phyloP scores from a whole-genome alignment of 2,888 invertebrate genomes.

The Seladonia tumulorum region DNA sequence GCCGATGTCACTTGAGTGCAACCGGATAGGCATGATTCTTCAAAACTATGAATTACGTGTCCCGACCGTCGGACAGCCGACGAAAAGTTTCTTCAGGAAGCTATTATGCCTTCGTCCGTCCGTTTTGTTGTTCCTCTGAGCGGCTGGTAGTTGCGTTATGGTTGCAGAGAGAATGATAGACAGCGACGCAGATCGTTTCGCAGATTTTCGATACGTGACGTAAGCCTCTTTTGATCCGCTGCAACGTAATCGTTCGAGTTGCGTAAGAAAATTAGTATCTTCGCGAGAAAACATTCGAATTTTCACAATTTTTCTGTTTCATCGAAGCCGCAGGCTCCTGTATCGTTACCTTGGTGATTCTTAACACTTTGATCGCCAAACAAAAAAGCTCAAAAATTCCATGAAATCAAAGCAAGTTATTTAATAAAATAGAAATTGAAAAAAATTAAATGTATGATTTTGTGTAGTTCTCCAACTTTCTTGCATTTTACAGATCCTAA shows the following conservation, averaged over 20 bases:
- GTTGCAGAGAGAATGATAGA: not conserved
- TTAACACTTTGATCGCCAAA: too few relatives aligned
- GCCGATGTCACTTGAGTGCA: not conserved
- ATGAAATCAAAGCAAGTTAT: too few relatives aligned
- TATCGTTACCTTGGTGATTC: not conserved
- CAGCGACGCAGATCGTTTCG: not conserved
- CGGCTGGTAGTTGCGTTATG: constrained; percentile 5
- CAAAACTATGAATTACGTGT: constrained; percentile 9
- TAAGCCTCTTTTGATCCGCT: not conserved
- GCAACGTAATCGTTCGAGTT: not conserved
- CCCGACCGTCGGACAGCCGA: not conserved
- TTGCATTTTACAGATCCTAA: too few relatives aligned
- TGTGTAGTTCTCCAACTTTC: too few relatives aligned
- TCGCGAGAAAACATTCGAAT: not conserved
- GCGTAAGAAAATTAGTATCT: not conserved
- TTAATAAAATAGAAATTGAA: too few relatives aligned
- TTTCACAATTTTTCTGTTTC: not conserved
- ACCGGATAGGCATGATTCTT: constrained; percentile 7
- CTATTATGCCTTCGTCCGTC: constrained; percentile 26
- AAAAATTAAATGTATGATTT: too few relatives aligned
- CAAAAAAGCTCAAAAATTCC: too few relatives aligned
- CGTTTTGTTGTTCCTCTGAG: constrained; percentile 4
- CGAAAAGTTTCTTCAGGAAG: constrained; percentile 42
- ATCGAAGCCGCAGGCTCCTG: not conserved
- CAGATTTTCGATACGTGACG: constrained; percentile 25